Evolutionary conservation across 1,140 invertebrate species (phyloP).

Genomic region (Trichonephila clavata): DNA sequence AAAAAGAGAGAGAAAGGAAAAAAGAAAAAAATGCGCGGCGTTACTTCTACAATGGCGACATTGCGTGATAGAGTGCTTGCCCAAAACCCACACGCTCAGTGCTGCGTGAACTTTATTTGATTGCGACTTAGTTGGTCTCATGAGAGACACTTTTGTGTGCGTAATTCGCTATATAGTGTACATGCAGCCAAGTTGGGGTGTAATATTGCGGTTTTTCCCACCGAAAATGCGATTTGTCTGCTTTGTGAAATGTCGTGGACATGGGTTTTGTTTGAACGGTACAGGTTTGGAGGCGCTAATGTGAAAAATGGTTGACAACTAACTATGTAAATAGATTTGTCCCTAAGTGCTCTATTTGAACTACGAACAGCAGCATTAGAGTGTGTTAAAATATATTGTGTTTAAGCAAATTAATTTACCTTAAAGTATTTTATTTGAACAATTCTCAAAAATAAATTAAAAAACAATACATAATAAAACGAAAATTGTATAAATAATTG

Average conservation of each 20-base stretch:
- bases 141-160: background rate
- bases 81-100: constrained; percentile 61
- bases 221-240: background rate
- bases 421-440: no score
- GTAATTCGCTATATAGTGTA: background rate
- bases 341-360: background rate
- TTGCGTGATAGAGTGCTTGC: constrained; percentile 6
- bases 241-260: background rate
- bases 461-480: no score
- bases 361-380: no score
- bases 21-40: background rate
- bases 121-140: constrained; percentile 48
- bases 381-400: no score
- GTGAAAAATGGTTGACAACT: background rate
- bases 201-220: background rate
- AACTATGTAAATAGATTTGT: background rate
- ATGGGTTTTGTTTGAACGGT: background rate
- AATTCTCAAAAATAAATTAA: no score
- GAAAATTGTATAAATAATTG: no score
- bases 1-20: no score
- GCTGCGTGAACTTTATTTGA: constrained; percentile 71
- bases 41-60: constrained; percentile 5
- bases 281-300: background rate
- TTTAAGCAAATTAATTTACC: no score
- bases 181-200: background rate